phyloP scores from a whole-genome alignment of 53 echinoderm and acorn worm genomes.

The Holothuria leucospilota region DNA sequence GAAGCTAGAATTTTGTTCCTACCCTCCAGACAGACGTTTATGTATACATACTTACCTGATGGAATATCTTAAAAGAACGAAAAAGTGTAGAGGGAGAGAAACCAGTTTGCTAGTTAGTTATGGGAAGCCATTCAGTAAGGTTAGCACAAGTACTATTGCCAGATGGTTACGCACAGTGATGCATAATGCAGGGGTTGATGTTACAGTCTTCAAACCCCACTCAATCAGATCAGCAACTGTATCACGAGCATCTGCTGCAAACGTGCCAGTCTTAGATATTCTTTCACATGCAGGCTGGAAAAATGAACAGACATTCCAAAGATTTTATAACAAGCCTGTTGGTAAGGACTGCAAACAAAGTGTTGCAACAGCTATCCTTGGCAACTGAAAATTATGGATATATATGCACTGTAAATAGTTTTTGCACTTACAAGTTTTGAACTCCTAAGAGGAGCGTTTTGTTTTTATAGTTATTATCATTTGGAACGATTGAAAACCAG shows the following conservation, averaged over 20 bases:
- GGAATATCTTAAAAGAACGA: no score
- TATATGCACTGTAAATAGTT: no score
- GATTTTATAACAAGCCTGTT: slow-evolving; percentile 24
- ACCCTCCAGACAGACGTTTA: no score
- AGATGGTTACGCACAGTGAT: slow-evolving; percentile 10
- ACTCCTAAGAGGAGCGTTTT: no score
- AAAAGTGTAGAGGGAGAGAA: not conserved
- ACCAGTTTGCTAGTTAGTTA: slow-evolving; percentile 10
- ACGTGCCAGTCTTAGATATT: slow-evolving; percentile 8
- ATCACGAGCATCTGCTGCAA: not conserved
- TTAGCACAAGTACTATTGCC: slow-evolving; percentile 7
- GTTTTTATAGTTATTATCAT: no score
- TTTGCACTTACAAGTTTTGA: no score
- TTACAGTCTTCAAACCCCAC: slow-evolving; percentile 36
- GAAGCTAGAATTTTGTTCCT: not conserved
- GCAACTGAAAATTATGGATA: no score
- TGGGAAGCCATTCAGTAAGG: not conserved
- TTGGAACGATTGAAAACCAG: no score
- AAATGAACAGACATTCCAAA: slow-evolving; percentile 35
- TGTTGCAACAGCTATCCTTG: not conserved
- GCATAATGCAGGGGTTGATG: no score
- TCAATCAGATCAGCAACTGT: not conserved
- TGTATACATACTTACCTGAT: slow-evolving; percentile 4
- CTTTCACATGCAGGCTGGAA: slow-evolving; percentile 31
- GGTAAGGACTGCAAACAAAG: not conserved